Conservation (phyloP, 1,140 invertebrate genomes). For the Radopholus similis region DNA sequence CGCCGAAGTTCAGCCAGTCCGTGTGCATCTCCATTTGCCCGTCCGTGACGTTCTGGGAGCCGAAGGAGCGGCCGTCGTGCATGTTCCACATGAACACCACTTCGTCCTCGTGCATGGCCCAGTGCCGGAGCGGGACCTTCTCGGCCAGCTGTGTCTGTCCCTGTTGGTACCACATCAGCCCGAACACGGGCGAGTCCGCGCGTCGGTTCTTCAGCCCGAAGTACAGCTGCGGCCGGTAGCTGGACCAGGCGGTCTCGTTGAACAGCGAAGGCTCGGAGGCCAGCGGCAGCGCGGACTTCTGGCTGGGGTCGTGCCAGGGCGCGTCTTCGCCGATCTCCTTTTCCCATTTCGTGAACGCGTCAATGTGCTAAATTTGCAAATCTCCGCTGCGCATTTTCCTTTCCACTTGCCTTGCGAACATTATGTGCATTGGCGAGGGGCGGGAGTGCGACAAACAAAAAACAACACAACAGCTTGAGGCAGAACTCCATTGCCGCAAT, state of each 20-base stretch:
- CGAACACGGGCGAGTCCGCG: constrained; percentile 79
- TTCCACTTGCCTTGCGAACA: too few species aligned
- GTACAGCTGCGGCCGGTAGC: constrained; percentile 76
- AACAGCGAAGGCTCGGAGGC: constrained; percentile 1
- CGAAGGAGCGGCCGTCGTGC: constrained; percentile 87
- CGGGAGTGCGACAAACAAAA: too few species aligned
- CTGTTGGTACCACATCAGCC: constrained; percentile 87
- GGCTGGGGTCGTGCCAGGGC: constrained; percentile 7
- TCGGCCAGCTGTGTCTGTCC: constrained; percentile 65
- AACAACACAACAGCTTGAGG: too few species aligned
- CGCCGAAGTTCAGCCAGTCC: constrained; percentile 79
- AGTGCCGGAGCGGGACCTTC: constrained; percentile 66
- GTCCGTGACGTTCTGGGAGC: constrained; percentile 82
- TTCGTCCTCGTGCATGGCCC: constrained; percentile 76
- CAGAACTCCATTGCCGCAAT: too few species aligned
- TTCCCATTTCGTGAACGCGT: too few species aligned
- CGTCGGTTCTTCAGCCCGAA: constrained; percentile 80
- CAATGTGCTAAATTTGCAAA: too few species aligned
- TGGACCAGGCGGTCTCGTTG: constrained; percentile 71
- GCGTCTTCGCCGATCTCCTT: too few species aligned
- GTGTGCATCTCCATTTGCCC: constrained; percentile 74
- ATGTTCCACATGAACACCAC: constrained; percentile 80
- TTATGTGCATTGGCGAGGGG: too few species aligned
- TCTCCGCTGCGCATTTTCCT: too few species aligned
- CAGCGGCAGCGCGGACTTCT: not conserved